Base-by-base conservation (phyloP, 2,113 vertebrate species). In the Archocentrus centrarchus region DNA sequence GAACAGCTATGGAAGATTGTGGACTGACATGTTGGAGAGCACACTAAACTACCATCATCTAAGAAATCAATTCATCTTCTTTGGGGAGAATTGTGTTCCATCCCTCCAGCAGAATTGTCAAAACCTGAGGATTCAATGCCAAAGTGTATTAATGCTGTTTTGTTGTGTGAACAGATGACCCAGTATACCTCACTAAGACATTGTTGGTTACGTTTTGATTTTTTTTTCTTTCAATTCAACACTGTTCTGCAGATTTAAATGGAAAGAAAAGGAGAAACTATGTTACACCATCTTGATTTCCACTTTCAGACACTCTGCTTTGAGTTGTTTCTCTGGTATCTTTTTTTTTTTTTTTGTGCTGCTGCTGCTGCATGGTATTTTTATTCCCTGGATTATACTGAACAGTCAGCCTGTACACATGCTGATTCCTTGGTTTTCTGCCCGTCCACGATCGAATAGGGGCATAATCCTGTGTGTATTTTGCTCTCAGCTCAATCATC, bases 391-490 rank as follows among this genome's bases (percentile, higher is more conserved):
- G 44, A 79, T 80, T 79, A 84, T 5, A 39, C 62, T 32, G 53
- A 90, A 81, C 83, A 85, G 79, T 76, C 83, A 81, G 89, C 73
- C 68, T 50, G 73, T 63, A 41, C 39, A 53, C 83, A 84, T 77
- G 84, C 84, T 86, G 84, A 90, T 88, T 87, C 63, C 44, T 80
- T 89, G 79, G 30, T 91, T 91, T 91, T 80, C 47, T 88, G 80
- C 86, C 64, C 50, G 9, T 86, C 76, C 50, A 3, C 47, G 2
- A 79, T 82, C 35, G 11, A 86, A 86, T 58, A 22, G 3, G 22
- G 59, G 55, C 73, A 66, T 77, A 66, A 78, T 90, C 81, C 80
- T 85, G 55, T 59, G 77, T 44, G 44, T 79, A 35, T 64, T 75
- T 89, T 15, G 55, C 77, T 85, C 81, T 82, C 18, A 32, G 80